Percentiles rank a stretch among this genome's conserved stretches.
Conservation (phyloP, 2,797 vertebrate genomes). For the Aplochiton taeniatus region DNA sequence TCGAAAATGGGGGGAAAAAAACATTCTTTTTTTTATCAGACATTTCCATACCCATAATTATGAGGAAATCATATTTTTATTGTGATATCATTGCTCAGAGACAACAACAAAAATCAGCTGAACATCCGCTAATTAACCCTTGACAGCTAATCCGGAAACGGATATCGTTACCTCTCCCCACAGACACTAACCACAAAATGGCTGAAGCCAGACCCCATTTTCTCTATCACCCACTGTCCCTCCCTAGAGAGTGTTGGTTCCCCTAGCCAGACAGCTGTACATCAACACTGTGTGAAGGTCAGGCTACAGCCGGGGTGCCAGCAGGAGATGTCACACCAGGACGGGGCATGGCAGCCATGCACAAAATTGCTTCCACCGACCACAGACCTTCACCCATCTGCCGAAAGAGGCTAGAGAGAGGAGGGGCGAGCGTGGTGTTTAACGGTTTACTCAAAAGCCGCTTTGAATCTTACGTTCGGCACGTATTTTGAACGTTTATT, state of each 20-base stretch:
- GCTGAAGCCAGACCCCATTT: background rate
- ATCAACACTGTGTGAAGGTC: constrained; percentile 81
- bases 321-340: constrained; percentile 81
- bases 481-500: too few relatives aligned
- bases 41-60: too few relatives aligned
- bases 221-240: background rate
- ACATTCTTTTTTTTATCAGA: too few relatives aligned
- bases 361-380: constrained; percentile 84
- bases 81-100: too few relatives aligned
- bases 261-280: constrained; percentile 70
- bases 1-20: too few relatives aligned
- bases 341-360: constrained; percentile 81
- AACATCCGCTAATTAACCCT: too few relatives aligned
- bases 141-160: too few relatives aligned
- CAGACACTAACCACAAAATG: background rate
- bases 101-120: too few relatives aligned
- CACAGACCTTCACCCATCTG: constrained; percentile 82
- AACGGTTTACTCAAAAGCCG: too few relatives aligned
- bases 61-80: too few relatives aligned
- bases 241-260: constrained; percentile 46
- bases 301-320: constrained; percentile 77
- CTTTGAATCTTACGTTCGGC: too few relatives aligned
- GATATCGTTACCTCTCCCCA: background rate
- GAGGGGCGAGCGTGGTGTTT: background rate
- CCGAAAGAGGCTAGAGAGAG: constrained; percentile 56